Evolutionary conservation across 2,888 invertebrate genomes (phyloP).

Genomic region (Tanypteryx hageni): DNA sequence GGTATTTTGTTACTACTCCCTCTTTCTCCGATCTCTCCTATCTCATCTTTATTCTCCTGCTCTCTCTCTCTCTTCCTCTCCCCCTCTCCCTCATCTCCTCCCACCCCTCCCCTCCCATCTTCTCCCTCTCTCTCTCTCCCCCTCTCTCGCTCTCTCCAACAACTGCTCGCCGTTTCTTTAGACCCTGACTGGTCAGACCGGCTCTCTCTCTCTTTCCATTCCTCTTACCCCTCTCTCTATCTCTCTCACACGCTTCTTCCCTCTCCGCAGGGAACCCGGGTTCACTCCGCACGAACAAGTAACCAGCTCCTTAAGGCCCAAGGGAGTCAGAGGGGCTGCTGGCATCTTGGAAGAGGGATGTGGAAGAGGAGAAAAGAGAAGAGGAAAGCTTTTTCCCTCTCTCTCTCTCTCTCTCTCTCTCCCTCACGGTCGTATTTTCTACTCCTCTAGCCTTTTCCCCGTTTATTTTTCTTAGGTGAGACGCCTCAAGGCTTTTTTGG

Average conservation of each 20-base stretch:
- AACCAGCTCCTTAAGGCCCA: not conserved
- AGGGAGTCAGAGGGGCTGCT: not conserved
- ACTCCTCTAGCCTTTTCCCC: not conserved
- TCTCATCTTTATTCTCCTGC: not conserved
- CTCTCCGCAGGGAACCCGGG: constrained; percentile 13
- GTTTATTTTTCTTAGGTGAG: constrained; percentile 1
- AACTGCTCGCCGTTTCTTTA: not conserved
- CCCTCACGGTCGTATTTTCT: not conserved
- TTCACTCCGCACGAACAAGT: not conserved
- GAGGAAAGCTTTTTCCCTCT: too few species aligned
- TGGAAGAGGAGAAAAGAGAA: too few species aligned
- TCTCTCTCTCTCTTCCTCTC: too few species aligned
- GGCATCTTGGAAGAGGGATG: too few species aligned
- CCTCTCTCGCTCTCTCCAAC: not conserved
- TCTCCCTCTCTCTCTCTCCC: too few species aligned
- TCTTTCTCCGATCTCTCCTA: not conserved
- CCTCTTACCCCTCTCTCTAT: not conserved
- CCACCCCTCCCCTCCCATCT: too few species aligned
- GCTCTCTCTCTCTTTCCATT: not conserved
- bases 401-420: too few species aligned
- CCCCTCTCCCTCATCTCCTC: too few species aligned
- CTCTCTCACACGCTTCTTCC: not conserved
- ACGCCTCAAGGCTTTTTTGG: not conserved
- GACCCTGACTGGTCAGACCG: constrained; percentile 51
- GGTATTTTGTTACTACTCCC: not conserved